Evolutionary conservation across 2,797 vertebrate species (phyloP), one percentile per base, ranked within the genome.

Genomic region (Notolepis coatsorum): DNA sequence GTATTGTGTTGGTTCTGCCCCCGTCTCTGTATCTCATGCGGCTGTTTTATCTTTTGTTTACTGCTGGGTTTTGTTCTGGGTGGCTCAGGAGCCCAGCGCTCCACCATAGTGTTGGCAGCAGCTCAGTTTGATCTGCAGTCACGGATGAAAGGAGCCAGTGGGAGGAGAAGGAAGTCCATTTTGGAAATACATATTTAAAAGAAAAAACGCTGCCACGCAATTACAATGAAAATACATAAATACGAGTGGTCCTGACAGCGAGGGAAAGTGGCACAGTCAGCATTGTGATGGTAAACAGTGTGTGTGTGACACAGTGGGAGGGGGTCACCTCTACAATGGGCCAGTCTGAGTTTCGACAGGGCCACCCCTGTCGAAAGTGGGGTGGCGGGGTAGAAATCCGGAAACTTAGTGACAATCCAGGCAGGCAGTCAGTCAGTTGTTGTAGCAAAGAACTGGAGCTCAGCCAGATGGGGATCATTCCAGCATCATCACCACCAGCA

Each of bases 171-270:
- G 27, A 23, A 75, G 67, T 74, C 61, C 68, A 79, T 80, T 85
- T 52, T 68, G 61, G 65, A 88, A 84, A 81, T 76, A 67, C 56
- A n/a, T n/a, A n/a, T n/a, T n/a, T n/a, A n/a, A n/a, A n/a, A n/a
- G n/a, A n/a, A 62, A 74, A 82, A 82, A 80, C 72, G 74, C 57
- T 71, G 71, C 76, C 65, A 52, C 84, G 73, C 83, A 84, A 88
- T 90, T 83, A 89, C 79, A 89, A 89, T 87, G 65, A 83, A 85
- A 88, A 88, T 86, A 84, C 80, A 87, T 81, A 87, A 83, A 84
- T 87, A 82, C 80, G 77, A 82, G 67, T 73, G 60, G 53, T 75
- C 56, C 59, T 84, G 84, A 85, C 82, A 85, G 82, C 59, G 67
- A 86, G 81, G 81, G 70, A 82, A 81, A 80, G 77, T 64, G 75